These are phyloP conservation scores for Zygogramma bicolorata DNA, from an alignment of 2,888 invertebrate genomes.

Conservation along the genomic window DNA sequence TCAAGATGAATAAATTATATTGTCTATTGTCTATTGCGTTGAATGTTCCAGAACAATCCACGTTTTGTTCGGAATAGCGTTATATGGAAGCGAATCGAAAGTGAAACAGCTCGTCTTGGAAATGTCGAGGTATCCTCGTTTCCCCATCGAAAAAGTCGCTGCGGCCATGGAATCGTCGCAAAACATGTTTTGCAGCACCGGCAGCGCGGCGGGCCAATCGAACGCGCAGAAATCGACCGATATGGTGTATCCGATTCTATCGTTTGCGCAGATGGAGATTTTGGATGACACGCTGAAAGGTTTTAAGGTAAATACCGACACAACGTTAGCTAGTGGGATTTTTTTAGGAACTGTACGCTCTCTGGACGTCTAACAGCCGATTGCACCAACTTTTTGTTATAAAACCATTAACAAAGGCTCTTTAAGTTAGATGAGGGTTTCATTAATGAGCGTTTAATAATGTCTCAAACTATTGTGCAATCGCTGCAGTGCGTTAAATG, in stretches of 20 bases:
- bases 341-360: too few relatives aligned
- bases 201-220: not conserved
- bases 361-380: too few relatives aligned
- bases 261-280: constrained; percentile 59
- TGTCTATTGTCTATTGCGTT: not conserved
- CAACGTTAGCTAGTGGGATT: too few relatives aligned
- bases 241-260: constrained; percentile 55
- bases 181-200: constrained; percentile 33
- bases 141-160: constrained; percentile 55
- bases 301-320: constrained; percentile 46
- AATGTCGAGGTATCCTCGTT: constrained; percentile 57
- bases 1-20: too few relatives aligned
- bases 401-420: too few relatives aligned
- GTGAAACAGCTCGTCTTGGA: constrained; percentile 64
- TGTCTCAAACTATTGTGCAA: too few relatives aligned
- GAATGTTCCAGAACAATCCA: constrained; percentile 64
- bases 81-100: constrained; percentile 67
- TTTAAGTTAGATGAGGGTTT: too few relatives aligned
- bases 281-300: constrained; percentile 57
- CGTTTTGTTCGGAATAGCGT: constrained; percentile 68
- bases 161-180: constrained; percentile 56
- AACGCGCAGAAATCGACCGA: constrained; percentile 20
- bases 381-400: too few relatives aligned
- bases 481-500: too few relatives aligned
- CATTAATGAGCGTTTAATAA: too few relatives aligned